Conservation (phyloP, 2,113 vertebrate genomes). For the Silurus meridionalis region DNA sequence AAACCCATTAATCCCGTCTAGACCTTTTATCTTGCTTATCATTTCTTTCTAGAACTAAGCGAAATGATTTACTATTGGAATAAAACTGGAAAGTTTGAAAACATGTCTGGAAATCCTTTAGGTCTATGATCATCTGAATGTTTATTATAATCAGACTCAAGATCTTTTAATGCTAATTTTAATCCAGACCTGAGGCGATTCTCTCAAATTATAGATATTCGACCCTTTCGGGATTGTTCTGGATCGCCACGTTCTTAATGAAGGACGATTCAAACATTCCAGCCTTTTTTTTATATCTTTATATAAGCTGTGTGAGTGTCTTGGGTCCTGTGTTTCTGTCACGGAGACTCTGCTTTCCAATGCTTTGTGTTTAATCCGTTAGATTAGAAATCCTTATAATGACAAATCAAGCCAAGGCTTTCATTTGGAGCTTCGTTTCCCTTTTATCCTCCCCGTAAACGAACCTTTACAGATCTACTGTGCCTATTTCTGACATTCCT, state of each 20-base stretch:
- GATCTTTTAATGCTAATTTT: conserved; percentile 29
- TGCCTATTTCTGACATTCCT: conserved; percentile 6
- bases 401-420: not conserved
- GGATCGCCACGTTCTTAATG: conserved; percentile 40
- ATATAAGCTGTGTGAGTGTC: conserved; percentile 52
- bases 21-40: not conserved
- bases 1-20: not conserved
- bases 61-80: not conserved
- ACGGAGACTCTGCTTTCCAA: conserved; percentile 52
- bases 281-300: conserved; percentile 63
- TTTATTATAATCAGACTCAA: not conserved
- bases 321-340: conserved; percentile 19
- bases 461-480: not conserved
- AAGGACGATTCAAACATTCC: conserved; percentile 64
- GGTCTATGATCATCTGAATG: not conserved
- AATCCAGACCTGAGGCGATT: conserved; percentile 39
- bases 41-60: not conserved
- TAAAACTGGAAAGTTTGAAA: not conserved
- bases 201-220: conserved; percentile 45
- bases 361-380: conserved; percentile 43
- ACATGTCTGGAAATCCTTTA: not conserved
- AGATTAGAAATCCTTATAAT: not conserved
- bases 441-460: not conserved
- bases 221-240: conserved; percentile 21
- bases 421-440: not conserved